These are phyloP conservation scores for Strigamia transsilvanica DNA, from an alignment of 2,888 invertebrate species.

Conservation along the genomic window DNA sequence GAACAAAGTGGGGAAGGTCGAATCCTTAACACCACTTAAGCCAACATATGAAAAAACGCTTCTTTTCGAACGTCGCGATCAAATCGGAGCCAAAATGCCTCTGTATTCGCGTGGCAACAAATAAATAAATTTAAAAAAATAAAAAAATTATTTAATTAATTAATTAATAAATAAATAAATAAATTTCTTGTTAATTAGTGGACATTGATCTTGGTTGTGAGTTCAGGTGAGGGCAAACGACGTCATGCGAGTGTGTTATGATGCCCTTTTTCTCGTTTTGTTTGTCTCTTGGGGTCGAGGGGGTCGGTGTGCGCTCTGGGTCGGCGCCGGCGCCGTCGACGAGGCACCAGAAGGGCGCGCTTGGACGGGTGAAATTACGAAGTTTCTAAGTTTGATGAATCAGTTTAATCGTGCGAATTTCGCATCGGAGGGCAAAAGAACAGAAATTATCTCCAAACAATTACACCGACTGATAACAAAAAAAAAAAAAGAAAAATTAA, in stretches of 20 bases:
- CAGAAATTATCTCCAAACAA: conserved; percentile 11
- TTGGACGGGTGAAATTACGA: conserved; percentile 21
- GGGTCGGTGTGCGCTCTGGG: conserved; percentile 44
- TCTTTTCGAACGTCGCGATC: not conserved
- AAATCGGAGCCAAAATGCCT: not conserved
- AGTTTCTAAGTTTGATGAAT: conserved; percentile 38
- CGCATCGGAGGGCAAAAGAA: conserved; percentile 4
- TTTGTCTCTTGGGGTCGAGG: conserved; percentile 45
- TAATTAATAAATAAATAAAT: not conserved
- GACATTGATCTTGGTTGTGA: not conserved
- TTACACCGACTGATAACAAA: not conserved
- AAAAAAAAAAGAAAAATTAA: not conserved
- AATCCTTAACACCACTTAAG: conserved; percentile 46
- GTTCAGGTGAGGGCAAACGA: conserved; percentile 22
- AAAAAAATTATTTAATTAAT: not conserved
- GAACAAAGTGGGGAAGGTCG: conserved; percentile 39
- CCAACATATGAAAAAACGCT: conserved; percentile 27
- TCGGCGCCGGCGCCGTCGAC: conserved; percentile 38
- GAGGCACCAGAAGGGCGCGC: conserved; percentile 43
- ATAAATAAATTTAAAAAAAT: not conserved
- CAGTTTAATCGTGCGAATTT: conserved; percentile 18
- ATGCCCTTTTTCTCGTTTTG: conserved; percentile 12
- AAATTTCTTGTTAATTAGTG: not conserved
- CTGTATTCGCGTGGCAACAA: not conserved
- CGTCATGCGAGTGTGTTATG: not conserved